These are phyloP conservation scores for Sarcophaga subvicina DNA, from an alignment of 2,888 invertebrate genomes.

Conservation along the genomic window DNA sequence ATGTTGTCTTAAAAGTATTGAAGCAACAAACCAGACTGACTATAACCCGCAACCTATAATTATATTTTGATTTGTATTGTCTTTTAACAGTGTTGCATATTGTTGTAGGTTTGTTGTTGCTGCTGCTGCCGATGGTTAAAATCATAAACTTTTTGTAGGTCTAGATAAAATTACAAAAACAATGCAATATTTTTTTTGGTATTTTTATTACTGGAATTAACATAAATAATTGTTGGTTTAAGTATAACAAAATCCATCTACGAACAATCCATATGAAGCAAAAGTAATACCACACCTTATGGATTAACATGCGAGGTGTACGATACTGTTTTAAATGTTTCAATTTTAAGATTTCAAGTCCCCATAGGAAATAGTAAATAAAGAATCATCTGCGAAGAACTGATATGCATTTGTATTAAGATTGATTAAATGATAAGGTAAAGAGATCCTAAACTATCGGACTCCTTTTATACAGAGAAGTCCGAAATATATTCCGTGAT, in stretches of 20 bases:
- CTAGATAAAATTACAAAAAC: no score
- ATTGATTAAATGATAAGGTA: no score
- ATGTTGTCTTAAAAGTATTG: conserved; percentile 36
- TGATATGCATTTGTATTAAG: no score
- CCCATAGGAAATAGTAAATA: not conserved
- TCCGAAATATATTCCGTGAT: no score
- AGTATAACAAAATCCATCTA: conserved; percentile 13
- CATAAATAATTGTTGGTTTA: conserved; percentile 50
- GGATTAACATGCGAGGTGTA: not conserved
- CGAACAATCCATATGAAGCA: not conserved
- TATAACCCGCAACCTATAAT: conserved; percentile 39
- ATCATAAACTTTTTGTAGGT: not conserved
- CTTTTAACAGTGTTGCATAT: not conserved
- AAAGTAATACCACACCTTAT: conserved; percentile 45
- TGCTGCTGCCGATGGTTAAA: not conserved
- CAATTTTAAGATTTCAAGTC: not conserved
- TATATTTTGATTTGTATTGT: conserved; percentile 31
- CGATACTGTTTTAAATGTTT: conserved; percentile 7
- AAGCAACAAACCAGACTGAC: not conserved
- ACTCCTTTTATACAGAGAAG: no score
- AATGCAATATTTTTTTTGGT: not conserved
- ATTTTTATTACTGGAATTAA: conserved; percentile 37
- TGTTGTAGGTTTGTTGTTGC: conserved; percentile 33
- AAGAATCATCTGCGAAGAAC: no score
- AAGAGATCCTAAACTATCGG: no score